phyloP scores from a whole-genome alignment of 2,797 vertebrate species.

The Anomalospiza imberbis region DNA sequence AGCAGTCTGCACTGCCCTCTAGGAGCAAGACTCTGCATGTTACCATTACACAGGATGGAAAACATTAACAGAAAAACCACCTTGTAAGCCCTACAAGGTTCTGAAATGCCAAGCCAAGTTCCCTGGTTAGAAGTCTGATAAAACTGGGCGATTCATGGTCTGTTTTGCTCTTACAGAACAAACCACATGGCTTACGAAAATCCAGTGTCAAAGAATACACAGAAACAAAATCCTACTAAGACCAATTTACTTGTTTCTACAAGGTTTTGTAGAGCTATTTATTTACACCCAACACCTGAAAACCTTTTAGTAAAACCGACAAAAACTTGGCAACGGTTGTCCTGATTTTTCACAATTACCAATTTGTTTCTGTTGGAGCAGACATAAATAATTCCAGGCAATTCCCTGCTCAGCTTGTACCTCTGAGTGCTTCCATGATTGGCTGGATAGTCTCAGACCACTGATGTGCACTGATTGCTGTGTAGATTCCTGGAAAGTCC shows the following conservation, averaged over 20 bases:
- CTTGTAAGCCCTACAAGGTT: accelerated
- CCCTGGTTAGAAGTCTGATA: background rate
- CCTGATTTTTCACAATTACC: background rate
- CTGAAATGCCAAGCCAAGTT: background rate
- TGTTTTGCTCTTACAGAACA: background rate
- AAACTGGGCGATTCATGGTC: background rate
- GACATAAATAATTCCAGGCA: background rate
- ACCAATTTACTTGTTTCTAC: background rate
- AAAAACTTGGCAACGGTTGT: background rate
- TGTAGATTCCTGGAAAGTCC: constrained; percentile 94
- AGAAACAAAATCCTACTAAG: background rate
- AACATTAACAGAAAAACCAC: background rate
- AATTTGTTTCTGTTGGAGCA: background rate
- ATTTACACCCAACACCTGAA: background rate
- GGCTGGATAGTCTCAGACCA: constrained; percentile 94
- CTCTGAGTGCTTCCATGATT: constrained; percentile 94
- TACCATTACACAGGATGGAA: background rate
- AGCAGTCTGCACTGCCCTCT: background rate
- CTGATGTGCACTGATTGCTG: constrained; percentile 84
- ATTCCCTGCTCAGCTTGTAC: constrained; percentile 63
- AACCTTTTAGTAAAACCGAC: background rate
- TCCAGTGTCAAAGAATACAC: background rate
- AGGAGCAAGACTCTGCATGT: background rate
- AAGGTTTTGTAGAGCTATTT: background rate
- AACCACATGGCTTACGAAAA: background rate